A percentile compares a stretch with the other conserved stretches of the same genome.
Conservation (phyloP, 2,888 invertebrate species). For the Cybosia mesomella region DNA sequence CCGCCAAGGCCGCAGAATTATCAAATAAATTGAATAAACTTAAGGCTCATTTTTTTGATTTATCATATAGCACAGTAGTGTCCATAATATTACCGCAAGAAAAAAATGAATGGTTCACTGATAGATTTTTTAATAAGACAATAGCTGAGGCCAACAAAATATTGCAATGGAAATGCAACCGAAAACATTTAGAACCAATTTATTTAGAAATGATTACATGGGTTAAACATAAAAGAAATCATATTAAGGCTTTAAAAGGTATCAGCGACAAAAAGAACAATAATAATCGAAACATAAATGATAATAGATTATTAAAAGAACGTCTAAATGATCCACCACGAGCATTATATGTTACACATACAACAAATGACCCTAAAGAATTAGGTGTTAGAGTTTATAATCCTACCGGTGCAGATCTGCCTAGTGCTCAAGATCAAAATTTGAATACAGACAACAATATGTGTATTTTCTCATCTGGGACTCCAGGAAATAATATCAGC, state of each 20-base stretch:
- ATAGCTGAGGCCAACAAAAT: constrained; percentile 34
- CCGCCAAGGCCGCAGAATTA: not conserved
- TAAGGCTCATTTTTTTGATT: constrained; percentile 55
- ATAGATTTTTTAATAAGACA: constrained; percentile 52
- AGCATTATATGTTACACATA: not conserved
- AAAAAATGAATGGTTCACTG: constrained; percentile 51
- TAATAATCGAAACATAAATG: not conserved
- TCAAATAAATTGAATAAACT: not conserved
- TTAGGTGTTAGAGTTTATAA: not conserved
- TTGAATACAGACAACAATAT: constrained; percentile 20
- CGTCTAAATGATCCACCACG: constrained; percentile 19
- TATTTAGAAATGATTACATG: constrained; percentile 58
- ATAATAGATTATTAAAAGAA: constrained; percentile 31
- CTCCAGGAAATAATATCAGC: constrained; percentile 49
- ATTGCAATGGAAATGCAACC: constrained; percentile 26
- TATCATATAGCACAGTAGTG: constrained; percentile 54
- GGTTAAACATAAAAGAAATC: constrained; percentile 47
- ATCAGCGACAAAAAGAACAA: not conserved
- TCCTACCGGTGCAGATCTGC: not conserved
- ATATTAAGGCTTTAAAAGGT: constrained; percentile 12
- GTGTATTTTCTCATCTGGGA: constrained; percentile 48
- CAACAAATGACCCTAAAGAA: constrained; percentile 3
- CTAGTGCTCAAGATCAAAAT: not conserved
- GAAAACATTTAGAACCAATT: constrained; percentile 39
- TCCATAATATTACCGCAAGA: constrained; percentile 59